Evolutionary conservation across 2,113 vertebrate genomes (phyloP).

Genomic region (Dipodomys stephensi): DNA sequence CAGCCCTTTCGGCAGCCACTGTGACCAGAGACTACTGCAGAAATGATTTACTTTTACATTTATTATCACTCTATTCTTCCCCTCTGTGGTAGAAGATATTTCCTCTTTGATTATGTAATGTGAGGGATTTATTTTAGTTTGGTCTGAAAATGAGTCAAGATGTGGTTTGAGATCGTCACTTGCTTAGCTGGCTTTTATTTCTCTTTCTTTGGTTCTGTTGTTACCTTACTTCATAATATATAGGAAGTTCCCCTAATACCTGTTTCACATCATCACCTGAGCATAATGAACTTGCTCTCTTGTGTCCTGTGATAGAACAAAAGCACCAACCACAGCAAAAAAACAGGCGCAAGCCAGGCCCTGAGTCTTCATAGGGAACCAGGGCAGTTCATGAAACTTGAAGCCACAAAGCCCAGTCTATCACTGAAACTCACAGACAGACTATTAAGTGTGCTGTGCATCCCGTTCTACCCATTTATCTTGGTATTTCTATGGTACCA

Average conservation of each 20-base stretch:
- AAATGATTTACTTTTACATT: too few relatives aligned
- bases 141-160: slow-evolving; percentile 27
- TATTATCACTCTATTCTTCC: background rate
- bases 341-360: rapidly evolving
- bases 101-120: background rate
- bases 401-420: background rate
- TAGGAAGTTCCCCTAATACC: background rate
- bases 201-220: background rate
- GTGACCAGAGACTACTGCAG: background rate
- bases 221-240: background rate
- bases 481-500: background rate
- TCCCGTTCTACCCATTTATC: background rate
- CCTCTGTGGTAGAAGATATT: background rate
- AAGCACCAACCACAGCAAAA: background rate
- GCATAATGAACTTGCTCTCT: background rate
- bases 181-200: background rate
- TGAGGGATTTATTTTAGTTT: background rate
- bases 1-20: background rate
- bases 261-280: background rate
- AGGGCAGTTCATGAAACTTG: background rate
- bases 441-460: too few relatives aligned
- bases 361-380: background rate
- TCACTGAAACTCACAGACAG: too few relatives aligned
- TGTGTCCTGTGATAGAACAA: rapidly evolving
- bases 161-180: background rate